Percentiles rank a stretch among this genome's conserved stretches.
phyloP scores from a whole-genome alignment of 1,140 invertebrate genomes.

The Temnothorax nylanderi region DNA sequence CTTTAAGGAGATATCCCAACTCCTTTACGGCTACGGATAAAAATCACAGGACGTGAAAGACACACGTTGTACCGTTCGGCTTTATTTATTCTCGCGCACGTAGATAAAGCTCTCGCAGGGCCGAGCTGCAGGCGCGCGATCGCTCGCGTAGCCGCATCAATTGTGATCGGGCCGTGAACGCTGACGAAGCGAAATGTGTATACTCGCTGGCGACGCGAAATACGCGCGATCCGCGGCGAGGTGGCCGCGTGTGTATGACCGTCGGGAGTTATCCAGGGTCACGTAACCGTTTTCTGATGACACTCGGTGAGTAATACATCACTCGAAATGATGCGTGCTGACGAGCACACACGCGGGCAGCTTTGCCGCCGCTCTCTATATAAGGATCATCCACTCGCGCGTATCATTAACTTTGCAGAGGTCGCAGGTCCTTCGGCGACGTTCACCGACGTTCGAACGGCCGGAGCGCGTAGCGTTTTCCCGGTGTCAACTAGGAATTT shows the following conservation, averaged over 20 bases:
- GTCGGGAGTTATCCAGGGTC: constrained; percentile 57
- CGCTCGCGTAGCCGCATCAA: constrained; percentile 62
- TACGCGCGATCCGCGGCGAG: constrained; percentile 19
- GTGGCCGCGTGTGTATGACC: constrained; percentile 57
- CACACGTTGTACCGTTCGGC: constrained; percentile 50
- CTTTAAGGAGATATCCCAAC: constrained; percentile 48
- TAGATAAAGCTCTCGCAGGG: constrained; percentile 33
- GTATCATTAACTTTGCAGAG: constrained; percentile 57
- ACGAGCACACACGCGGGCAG: neutral
- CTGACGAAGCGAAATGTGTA: constrained; percentile 41
- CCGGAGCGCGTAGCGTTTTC: constrained; percentile 17
- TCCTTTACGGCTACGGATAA: neutral
- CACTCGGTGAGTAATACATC: constrained; percentile 57
- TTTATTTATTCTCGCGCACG: constrained; percentile 47
- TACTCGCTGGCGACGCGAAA: constrained; percentile 39
- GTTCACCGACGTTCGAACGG: constrained; percentile 48
- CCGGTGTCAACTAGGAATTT: constrained; percentile 47
- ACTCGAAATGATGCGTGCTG: constrained; percentile 49
- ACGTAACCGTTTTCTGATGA: constrained; percentile 69
- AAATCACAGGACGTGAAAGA: constrained; percentile 43
- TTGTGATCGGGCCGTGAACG: constrained; percentile 63
- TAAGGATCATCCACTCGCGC: constrained; percentile 33
- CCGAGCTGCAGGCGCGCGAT: constrained; percentile 8
- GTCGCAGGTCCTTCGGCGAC: constrained; percentile 54
- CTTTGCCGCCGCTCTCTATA: constrained; percentile 35